Evolutionary conservation across 2,797 vertebrate genomes (phyloP), one percentile per base, ranked within the genome.

Genomic region (Perodicticus potto): DNA sequence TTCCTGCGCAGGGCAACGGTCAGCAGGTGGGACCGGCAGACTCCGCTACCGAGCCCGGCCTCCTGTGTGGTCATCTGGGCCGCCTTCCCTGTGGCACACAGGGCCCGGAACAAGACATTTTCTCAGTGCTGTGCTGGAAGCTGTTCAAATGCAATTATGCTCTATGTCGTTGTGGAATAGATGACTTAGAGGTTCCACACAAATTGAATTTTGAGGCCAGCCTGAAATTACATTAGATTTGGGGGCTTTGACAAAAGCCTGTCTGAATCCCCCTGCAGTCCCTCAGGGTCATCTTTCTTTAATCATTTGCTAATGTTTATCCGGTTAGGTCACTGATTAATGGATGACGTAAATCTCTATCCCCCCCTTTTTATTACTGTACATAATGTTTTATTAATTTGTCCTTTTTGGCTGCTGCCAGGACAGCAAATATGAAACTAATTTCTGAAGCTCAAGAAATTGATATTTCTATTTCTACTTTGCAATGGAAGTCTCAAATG

Each of bases 161-260:
- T 93, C 91, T 22, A 73, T 89, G 95, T 94, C 40, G 43, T 53
- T 86, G 93, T 16, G 70, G 96, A 94, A 96, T 88, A 93, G 88
- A 97, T 96, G 97, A 96, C 96, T 97, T 96, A 91, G 94, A 97
- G 97, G 96, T 92, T 93, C 96, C 96, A 96, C 85, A 84, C 94
- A 96, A 97, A 97, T 98, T 97, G 97, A 96, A 97, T 97, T 94
- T 96, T 97, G 97, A 97, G 94, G 95, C 96, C 96, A 92, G 97
- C 94, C 96, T 97, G 96, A 97, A 97, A 97, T 97, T 96, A 85
- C 97, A 97, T 98, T 97, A 96, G 96, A 96, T 98, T 32, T 97
- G 93, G 94, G 90, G 94, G 93, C 95, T 96, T 97, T 97, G 95
- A 94, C 96, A 76, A 95, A 97, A 97, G 95, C 86, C 93, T 49